Evolutionary conservation across 2,888 invertebrate species (phyloP).

Genomic region (Poecilus cupreus): DNA sequence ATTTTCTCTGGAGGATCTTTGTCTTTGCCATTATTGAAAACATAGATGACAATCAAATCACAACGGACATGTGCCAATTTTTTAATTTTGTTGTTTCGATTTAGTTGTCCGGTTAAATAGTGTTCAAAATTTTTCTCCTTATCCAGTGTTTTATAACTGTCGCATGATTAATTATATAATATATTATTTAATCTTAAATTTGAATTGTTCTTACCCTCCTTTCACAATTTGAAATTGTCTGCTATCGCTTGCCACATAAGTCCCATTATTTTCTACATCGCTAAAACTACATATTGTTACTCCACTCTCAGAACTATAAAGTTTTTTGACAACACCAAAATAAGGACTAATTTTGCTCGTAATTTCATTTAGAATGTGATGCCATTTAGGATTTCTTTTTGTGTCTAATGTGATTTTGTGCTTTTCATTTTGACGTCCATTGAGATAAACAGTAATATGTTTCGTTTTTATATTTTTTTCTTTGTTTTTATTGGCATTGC

Average conservation of each 20-base stretch:
- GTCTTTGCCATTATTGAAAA: constrained; percentile 54
- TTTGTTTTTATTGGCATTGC: background rate
- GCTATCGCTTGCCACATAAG: constrained; percentile 61
- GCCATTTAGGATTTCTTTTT: constrained; percentile 48
- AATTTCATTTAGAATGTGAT: constrained; percentile 59
- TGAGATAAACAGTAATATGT: background rate
- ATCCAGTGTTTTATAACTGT: constrained; percentile 33
- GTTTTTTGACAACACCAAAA: constrained; percentile 60
- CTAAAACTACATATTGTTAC: constrained; percentile 57
- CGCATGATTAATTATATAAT: constrained; percentile 18
- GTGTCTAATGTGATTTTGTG: background rate
- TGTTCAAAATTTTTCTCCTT: constrained; percentile 35
- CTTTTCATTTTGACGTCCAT: background rate
- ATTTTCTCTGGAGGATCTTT: constrained; percentile 53
- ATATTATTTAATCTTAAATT: background rate
- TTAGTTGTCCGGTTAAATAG: constrained; percentile 28
- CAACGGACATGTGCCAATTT: constrained; percentile 39
- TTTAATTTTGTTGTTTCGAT: constrained; percentile 10
- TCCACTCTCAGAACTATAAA: constrained; percentile 60
- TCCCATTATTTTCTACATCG: constrained; percentile 60
- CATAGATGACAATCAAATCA: constrained; percentile 51
- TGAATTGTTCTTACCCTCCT: constrained; percentile 59
- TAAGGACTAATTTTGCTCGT: constrained; percentile 59
- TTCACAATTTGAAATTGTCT: constrained; percentile 58
- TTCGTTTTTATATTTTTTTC: background rate